Percentiles rank a stretch among this genome's conserved stretches.
phyloP scores from a whole-genome alignment of 2,888 invertebrate genomes.

The Vesta saturnalis region DNA sequence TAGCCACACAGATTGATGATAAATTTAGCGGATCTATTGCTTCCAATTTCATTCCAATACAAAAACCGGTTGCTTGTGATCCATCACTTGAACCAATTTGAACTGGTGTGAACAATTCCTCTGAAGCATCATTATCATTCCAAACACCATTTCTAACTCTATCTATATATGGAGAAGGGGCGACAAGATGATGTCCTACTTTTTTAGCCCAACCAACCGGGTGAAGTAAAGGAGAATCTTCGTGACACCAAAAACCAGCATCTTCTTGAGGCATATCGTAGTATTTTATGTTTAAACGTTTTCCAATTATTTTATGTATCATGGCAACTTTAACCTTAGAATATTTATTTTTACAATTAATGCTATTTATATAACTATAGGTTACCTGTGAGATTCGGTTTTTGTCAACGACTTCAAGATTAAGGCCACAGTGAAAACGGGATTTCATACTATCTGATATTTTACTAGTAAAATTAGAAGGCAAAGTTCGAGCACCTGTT shows the following conservation, averaged over 20 bases:
- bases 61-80: slow-evolving; percentile 64
- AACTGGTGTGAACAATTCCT: slow-evolving; percentile 76
- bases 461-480: slow-evolving; percentile 91
- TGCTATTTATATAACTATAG: background rate
- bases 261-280: slow-evolving; percentile 83
- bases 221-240: slow-evolving; percentile 93
- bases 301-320: slow-evolving; percentile 90
- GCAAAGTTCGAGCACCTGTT: slow-evolving; percentile 94
- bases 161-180: slow-evolving; percentile 81
- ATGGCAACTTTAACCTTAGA: slow-evolving; percentile 78
- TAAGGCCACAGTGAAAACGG: slow-evolving; percentile 82
- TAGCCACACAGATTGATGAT: slow-evolving; percentile 94
- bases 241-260: slow-evolving; percentile 96
- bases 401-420: slow-evolving; percentile 95
- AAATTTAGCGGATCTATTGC: slow-evolving; percentile 97
- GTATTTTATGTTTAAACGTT: slow-evolving; percentile 90
- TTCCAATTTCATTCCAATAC: slow-evolving; percentile 94
- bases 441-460: slow-evolving; percentile 86
- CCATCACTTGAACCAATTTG: slow-evolving; percentile 61
- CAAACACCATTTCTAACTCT: slow-evolving; percentile 76
- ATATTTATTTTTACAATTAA: background rate
- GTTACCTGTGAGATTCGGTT: slow-evolving; percentile 91
- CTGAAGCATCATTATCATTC: slow-evolving; percentile 81
- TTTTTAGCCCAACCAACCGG: slow-evolving; percentile 95
- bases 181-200: slow-evolving; percentile 87